Evolutionary conservation across 2,113 vertebrate species (phyloP).

Genomic region (Heloderma charlesbogerti): DNA sequence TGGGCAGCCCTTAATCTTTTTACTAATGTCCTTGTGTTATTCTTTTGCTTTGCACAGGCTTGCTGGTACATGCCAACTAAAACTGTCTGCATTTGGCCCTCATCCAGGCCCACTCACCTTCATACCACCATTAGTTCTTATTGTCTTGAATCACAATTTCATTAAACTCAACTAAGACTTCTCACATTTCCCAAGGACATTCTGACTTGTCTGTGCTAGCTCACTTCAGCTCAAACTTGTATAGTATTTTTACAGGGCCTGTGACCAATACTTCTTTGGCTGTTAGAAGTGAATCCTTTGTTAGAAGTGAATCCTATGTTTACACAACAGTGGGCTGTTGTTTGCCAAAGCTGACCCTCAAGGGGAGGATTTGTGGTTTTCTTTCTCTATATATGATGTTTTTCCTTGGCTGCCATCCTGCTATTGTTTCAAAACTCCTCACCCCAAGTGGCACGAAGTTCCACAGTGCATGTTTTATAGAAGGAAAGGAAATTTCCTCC

Average conservation of each 20-base stretch:
- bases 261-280: not conserved
- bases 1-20: not conserved
- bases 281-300: too few species aligned
- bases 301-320: not conserved
- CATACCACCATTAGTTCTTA: constrained; percentile 10
- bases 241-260: not conserved
- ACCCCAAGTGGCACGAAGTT: not conserved
- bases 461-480: too few species aligned
- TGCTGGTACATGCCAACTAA: not conserved
- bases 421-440: not conserved
- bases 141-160: not conserved
- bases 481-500: too few species aligned
- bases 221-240: not conserved
- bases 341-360: not conserved
- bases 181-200: not conserved
- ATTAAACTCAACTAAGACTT: not conserved
- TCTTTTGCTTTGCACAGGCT: not conserved
- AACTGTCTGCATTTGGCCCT: not conserved
- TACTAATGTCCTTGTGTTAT: not conserved
- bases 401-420: not conserved
- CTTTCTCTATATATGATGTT: not conserved
- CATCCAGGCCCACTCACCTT: not conserved
- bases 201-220: not conserved
- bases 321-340: not conserved
- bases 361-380: not conserved